Evolutionary conservation across 2,797 vertebrate species (phyloP), one percentile per base, ranked within the genome.

Genomic region (Graptemys geographica): DNA sequence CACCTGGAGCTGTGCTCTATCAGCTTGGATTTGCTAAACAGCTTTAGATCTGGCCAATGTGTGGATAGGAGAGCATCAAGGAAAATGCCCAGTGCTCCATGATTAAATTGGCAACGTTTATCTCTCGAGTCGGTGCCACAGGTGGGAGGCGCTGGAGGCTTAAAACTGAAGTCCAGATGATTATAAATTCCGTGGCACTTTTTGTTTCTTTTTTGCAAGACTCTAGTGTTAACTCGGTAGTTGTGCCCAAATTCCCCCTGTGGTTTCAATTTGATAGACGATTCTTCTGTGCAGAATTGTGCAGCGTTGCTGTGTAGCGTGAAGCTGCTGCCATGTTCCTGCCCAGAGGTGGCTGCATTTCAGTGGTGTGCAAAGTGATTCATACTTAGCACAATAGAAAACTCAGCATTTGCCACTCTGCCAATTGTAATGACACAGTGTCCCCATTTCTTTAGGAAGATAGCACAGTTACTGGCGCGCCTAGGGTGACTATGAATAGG

Each of bases 361-460:
- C 47, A 44, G 37, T 21, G 41, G 33, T 78, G 44, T 49, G 27
- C 65, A 37, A 37, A 37, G n/a, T 72, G 65, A 27, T 78, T 78
- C 72, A 7, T 49, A 47, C 13, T 11, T 0, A 0, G 27, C 16
- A 19, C 41, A 3, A 4, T 28, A 65, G 41, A 33, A 62, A 53
- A 3, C 28, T 82, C 27, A 44, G 37, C 28, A 31, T 49, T 78
- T 78, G 74, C 25, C 27, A 47, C 25, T 78, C 44, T 49, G 41
- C 74, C 15, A 31, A 15, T 18, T 47, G 44, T 13, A 28, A 78
- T 31, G 25, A 49, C 15, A 31, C 12, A 28, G 8, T 8, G 11
- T 74, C 79, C 4, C 55, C 62, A 78, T 55, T 16, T 44, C 4
- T 6, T 86, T 62, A 23, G 41, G 23, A 76, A 47, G 78, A 2